A percentile compares a stretch with the other conserved stretches of the same genome.
Evolutionary conservation across 2,888 invertebrate genomes (phyloP).

Genomic region (Nemotelus nigrinus): DNA sequence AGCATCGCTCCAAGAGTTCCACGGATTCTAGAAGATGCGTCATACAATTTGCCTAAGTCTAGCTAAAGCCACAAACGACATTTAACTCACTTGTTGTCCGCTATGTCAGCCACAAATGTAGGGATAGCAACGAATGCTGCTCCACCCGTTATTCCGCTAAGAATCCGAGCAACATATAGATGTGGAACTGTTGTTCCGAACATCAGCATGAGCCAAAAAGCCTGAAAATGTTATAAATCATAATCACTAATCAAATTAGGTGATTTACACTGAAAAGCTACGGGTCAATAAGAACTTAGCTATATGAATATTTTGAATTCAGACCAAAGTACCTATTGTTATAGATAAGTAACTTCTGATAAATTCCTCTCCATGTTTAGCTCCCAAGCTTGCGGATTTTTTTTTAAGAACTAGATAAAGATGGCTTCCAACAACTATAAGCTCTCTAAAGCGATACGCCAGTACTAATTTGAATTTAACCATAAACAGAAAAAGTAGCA

Average conservation of each 20-base stretch:
- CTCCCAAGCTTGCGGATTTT: too few relatives aligned
- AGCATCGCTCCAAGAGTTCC: conserved; percentile 60
- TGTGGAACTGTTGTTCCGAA: conserved; percentile 58
- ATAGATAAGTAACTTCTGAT: too few relatives aligned
- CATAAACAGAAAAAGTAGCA: too few relatives aligned
- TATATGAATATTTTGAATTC: too few relatives aligned
- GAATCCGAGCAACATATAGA: conserved; percentile 59
- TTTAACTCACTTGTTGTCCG: conserved; percentile 55
- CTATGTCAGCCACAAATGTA: conserved; percentile 63
- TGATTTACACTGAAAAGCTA: not conserved
- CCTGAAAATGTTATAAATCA: conserved; percentile 51
- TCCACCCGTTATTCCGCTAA: conserved; percentile 61
- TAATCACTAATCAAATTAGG: not conserved
- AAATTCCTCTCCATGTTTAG: too few relatives aligned
- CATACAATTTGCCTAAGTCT: not conserved
- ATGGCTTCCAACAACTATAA: too few relatives aligned
- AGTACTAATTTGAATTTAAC: too few relatives aligned
- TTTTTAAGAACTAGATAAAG: too few relatives aligned
- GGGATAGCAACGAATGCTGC: conserved; percentile 59
- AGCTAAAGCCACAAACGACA: not conserved
- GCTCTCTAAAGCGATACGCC: too few relatives aligned
- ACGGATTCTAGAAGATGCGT: conserved; percentile 56
- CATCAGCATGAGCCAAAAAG: conserved; percentile 59
- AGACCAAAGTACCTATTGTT: too few relatives aligned
- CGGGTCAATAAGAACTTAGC: not conserved